Evolutionary conservation across 2,113 vertebrate species (phyloP), one percentile per base, ranked within the genome.

Genomic region (Podarcis muralis): DNA sequence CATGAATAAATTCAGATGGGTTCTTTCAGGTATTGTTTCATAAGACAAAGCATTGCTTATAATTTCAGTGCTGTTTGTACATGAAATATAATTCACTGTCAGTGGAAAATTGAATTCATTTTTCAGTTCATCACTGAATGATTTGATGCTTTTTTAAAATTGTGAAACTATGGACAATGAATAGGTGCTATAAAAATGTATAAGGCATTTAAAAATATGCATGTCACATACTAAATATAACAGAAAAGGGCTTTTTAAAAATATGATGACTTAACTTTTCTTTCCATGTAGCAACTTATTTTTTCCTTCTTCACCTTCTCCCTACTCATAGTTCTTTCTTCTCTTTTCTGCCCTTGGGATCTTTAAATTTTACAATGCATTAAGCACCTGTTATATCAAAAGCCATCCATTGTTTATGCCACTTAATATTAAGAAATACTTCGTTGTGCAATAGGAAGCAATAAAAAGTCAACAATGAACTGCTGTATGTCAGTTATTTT

Each of bases 401-500:
- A 95, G 94, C 32, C 62, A 92, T 95, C 83, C 89, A 89, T 95
- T 96, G 90, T 95, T 96, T 95, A 91, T 95, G 89, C 82, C 84
- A 92, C 87, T 95, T 95, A 95, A 92, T 92, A 94, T 95, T 95
- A 95, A 91, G 89, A 93, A 93, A 95, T 93, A 96, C 65, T 94
- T 96, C 88, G 59, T 90, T 85, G 75, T 82, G 65, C 80, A 93
- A 90, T 93, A 94, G 93, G 90, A 92, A 93, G 76, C 94, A 93
- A 95, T 94, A 94, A 95, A 93, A 9, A 3, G 86, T 80, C 80
- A 93, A 91, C 93, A 92, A 92, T 90, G 92, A 94, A 92, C 84
- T 86, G 78, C 83, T 94, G 43, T 68, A 75, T 95, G 84, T 93
- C 90, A 94, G 86, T 95, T 90, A 94, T 92, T 95, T 95, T 95